Evolutionary conservation across 2,888 invertebrate species (phyloP), one percentile per base, ranked within the genome.

Genomic region (Hololepta plana): DNA sequence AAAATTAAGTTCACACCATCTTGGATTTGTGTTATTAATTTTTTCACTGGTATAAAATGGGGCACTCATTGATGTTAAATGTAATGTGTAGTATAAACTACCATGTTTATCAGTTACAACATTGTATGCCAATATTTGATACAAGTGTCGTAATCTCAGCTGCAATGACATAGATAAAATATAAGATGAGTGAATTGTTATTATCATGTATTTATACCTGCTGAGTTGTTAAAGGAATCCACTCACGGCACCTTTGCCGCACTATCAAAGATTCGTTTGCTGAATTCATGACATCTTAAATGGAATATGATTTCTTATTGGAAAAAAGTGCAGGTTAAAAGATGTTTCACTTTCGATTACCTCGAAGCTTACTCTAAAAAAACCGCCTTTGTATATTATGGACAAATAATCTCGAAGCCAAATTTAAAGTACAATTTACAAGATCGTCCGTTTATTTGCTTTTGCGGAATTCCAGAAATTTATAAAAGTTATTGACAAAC

Each of bases 11-110:
- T 81, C 80, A 38, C 71, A 64, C 85, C 85, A 87, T 50, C 76
- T 76, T 3, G 79, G 76, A 53, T 76, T 73, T 12, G 65, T 63
- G 10, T 69, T 70, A 25, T 63, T 63, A 34, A 79, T 60, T 42
- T 67, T 65, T 49, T 84, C 81, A 41, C 84, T 85, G 1, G 77
- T 80, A 43, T 80, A 87, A 44, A 85, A 75, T 1, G 85, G 80
- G 4, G 80, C 74, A 4, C 77, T 76, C 71, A 80, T 74, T 9
- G 72, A 71, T 3, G 79, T 75, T 39, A 73, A 63, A 46, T 87
- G 85, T 12, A 87, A 56, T 0, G 85, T 84, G 36, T 75, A 72
- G 46, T 81, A 84, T 46, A 74, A 72, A 39, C 67, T 69, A 43
- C 67, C 62, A 57, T 2, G 58, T 15, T 41, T 36, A 19, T 59